Base-by-base conservation (phyloP, 2,888 invertebrate genomes). In the Embidobia sp. region DNA sequence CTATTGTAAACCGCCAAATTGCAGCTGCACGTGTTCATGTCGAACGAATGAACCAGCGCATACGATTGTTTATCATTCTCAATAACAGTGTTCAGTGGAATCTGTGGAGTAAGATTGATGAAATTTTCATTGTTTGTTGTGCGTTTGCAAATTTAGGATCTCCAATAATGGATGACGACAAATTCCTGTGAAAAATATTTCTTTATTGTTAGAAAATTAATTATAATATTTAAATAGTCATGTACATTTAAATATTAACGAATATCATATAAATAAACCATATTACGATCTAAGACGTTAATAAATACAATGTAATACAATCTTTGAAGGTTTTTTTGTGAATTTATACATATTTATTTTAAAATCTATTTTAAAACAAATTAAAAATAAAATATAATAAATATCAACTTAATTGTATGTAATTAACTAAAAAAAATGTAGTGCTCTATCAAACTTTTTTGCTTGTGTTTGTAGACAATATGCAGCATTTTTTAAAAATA, bases 21-120 rank as follows among this genome's bases (percentile, higher is more conserved):
- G 63, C 74, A n/a, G 31, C 26, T 44, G 69, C 73, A 13, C 44
- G 79, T 18, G 73, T 76, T 8, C 64, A 78, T 35, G 46, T 79
- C 13, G 73, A 78, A 59, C 19, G 77, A 7, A 37, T 48, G 29
- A 78, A 75, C 35, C 53, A 64, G 13, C 33, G 55, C 5, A 46
- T 70, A 3, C 53, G 70, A 29, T 10, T 6, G 3, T 70, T 70
- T 35, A 10, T 37, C 18, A 51, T 76, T 27, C 26, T 76, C 3
- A 48, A 53, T 44, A 8, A 53, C 8, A 40, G 5, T 11, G 8
- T 73, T 26, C 44, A 46, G 8, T 31, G 37, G 57, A 22, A 46
- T 35, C 11, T 61, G 6, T 10, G 48, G 0, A 11, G 3, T 4
- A 10, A 51, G 11, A 29, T 59, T 3, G 46, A 66, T 16, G 33